Percentiles rank a stretch among this genome's conserved stretches.
phyloP scores from a whole-genome alignment of 2,113 vertebrate species.

The Cynopterus brachyotis region DNA sequence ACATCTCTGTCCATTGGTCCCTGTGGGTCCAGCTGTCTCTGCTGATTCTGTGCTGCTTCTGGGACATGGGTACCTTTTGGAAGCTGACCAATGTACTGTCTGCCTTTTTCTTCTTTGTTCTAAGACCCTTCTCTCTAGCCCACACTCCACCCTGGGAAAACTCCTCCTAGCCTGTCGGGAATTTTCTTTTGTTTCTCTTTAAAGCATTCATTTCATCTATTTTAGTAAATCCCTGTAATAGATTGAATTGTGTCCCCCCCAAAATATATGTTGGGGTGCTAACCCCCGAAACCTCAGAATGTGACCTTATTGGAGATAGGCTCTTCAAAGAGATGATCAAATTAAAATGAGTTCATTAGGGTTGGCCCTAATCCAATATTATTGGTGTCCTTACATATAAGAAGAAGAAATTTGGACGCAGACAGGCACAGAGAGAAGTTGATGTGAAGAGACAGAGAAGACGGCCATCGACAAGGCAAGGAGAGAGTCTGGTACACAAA shows the following conservation, averaged over 20 bases:
- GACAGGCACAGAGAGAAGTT: background rate
- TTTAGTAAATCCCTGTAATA: background rate
- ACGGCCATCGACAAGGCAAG: background rate
- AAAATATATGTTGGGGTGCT: background rate
- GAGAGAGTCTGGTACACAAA: background rate
- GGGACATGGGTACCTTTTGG: background rate
- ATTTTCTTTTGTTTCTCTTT: background rate
- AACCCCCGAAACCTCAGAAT: background rate
- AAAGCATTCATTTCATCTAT: background rate
- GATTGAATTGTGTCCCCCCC: background rate
- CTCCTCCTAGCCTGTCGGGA: background rate
- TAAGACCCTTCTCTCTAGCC: background rate
- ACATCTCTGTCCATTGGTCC: background rate
- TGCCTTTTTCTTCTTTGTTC: background rate
- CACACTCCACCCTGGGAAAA: background rate
- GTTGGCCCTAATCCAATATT: background rate
- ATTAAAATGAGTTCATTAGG: background rate
- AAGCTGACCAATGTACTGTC: background rate
- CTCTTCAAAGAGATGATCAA: background rate
- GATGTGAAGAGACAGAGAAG: background rate
- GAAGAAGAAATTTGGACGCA: background rate
- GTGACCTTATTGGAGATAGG: background rate
- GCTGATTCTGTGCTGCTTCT: background rate
- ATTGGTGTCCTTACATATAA: background rate
- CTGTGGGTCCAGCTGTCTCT: background rate